Evolutionary conservation across 2,888 invertebrate genomes (phyloP), one percentile per base, ranked within the genome.

Genomic region (Ormyrus thymus): DNA sequence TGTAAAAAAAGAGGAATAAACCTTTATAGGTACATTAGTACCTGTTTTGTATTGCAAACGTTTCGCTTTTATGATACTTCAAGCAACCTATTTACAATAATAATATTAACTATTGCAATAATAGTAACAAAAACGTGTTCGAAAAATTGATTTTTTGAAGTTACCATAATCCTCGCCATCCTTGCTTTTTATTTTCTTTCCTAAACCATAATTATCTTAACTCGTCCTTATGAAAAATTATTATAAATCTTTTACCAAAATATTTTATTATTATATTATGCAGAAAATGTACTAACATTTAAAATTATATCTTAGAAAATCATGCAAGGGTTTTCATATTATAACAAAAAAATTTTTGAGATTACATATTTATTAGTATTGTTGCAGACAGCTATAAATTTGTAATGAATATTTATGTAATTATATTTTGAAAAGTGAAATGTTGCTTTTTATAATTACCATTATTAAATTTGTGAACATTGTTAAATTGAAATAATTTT

Each of bases 21-120:
- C 29, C 43, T 53, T 51, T 10, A 78, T 68, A 48, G 66, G 56
- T 73, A 73, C 62, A 29, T 50, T n/a, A 29, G 62, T 73, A 73
- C 61, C 62, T 51, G 58, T 62, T 78, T 78, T 69, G 73, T 73
- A 73, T 68, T 10, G 43, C 11, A 69, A 11, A 45, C n/a, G 56
- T 11, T 45, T 51, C n/a, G 51, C n/a, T 68, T 66, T 48, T 64
- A 10, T 45, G 55, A 72, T 68, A 45, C 11, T 69, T 46, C 56
- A 73, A 64, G 29, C 56, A 72, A 78, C 58, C 13, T 65, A 73
- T 59, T 68, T 74, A 53, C 29, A 78, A 72, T 62, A 73, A 69
- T 69, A 74, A 71, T 75, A 70, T 58, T 65, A 75, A 70, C 58
- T 75, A 79, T 70, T 75, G 46, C 53, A 70, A 75, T 70, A 70